Evolutionary conservation across 1,140 invertebrate species (phyloP).

Genomic region (Caenorhabditis tropicalis): DNA sequence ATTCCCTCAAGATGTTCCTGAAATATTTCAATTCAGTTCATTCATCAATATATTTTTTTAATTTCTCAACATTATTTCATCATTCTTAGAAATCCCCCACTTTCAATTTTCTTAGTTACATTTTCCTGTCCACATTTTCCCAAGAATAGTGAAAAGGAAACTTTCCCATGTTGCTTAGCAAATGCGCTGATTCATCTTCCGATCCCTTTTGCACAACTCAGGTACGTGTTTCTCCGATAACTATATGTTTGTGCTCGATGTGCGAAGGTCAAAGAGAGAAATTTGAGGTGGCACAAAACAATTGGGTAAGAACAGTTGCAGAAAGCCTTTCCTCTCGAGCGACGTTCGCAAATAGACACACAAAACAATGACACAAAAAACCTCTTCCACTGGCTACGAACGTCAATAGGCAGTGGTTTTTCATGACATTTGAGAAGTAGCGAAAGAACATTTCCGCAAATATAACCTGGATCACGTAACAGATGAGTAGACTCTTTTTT

Average conservation of each 20-base stretch:
- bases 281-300: conserved; percentile 28
- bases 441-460: conserved; percentile 11
- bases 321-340: not conserved
- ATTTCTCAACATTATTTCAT: no score
- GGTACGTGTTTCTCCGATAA: conserved; percentile 19
- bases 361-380: not conserved
- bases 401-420: not conserved
- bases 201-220: not conserved
- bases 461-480: not conserved
- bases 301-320: not conserved
- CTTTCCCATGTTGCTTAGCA: not conserved
- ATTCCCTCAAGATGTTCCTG: no score
- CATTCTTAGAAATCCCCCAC: no score
- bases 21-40: no score
- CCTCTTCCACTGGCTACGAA: not conserved
- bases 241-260: conserved; percentile 31
- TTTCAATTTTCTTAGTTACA: not conserved
- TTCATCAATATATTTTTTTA: no score
- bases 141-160: not conserved
- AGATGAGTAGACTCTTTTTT: not conserved
- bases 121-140: not conserved
- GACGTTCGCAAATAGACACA: conserved; percentile 29
- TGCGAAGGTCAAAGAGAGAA: conserved; percentile 20
- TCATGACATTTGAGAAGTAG: conserved; percentile 30
- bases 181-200: not conserved